phyloP scores from a whole-genome alignment of 1,140 invertebrate genomes.

The Cyclina sinensis region DNA sequence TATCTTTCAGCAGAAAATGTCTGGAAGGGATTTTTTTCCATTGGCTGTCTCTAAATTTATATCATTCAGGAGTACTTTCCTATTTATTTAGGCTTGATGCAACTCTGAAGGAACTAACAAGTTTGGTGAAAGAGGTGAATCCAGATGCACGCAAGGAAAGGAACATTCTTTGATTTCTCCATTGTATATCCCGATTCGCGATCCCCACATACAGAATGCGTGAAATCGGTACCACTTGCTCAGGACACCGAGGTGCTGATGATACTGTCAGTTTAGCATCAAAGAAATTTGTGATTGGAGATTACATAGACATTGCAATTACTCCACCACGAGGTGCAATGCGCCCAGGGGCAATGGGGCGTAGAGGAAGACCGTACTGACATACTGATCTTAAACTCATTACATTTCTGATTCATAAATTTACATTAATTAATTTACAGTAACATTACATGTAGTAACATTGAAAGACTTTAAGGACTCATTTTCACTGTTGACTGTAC shows the following conservation, averaged over 20 bases:
- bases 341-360: constrained; percentile 52
- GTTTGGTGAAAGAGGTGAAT: constrained; percentile 99
- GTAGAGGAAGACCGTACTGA: constrained; percentile 74
- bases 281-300: constrained; percentile 90
- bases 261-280: constrained; percentile 86
- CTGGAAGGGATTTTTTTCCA: too few relatives aligned
- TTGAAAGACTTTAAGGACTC: too few relatives aligned
- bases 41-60: too few relatives aligned
- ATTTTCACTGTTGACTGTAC: too few relatives aligned
- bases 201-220: constrained; percentile 94
- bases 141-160: constrained; percentile 96
- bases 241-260: constrained; percentile 93
- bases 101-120: constrained; percentile 97
- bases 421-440: too few relatives aligned
- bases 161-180: constrained; percentile 99
- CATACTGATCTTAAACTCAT: background rate
- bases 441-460: too few relatives aligned
- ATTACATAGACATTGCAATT: constrained; percentile 99
- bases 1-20: too few relatives aligned
- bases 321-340: constrained; percentile 90
- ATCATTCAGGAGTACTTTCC: too few relatives aligned
- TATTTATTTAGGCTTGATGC: constrained; percentile 93
- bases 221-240: constrained; percentile 97
- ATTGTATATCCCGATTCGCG: constrained; percentile 96
- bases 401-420: background rate